Evolutionary conservation across 2,113 vertebrate species (phyloP).

Genomic region (Nansenia antarctica): DNA sequence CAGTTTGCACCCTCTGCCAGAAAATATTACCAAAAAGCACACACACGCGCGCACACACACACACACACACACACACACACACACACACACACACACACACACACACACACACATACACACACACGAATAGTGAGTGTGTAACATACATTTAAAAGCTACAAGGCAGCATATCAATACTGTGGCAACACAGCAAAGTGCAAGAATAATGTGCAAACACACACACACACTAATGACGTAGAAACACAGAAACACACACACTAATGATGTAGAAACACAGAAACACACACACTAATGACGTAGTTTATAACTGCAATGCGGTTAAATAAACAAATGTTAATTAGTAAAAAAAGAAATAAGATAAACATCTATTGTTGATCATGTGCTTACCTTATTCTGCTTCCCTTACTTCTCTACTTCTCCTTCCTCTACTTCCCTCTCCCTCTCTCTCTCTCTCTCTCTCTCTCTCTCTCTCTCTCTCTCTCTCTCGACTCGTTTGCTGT

Average conservation of each 20-base stretch:
- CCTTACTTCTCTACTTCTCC: neutral
- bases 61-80: too few species aligned
- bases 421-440: neutral
- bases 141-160: neutral
- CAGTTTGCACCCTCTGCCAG: neutral
- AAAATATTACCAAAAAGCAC: neutral
- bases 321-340: too few species aligned
- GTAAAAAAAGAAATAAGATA: neutral
- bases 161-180: neutral
- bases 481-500: too few species aligned
- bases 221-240: neutral
- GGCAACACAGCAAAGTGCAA: neutral
- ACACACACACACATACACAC: neutral
- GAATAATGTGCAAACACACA: neutral
- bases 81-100: neutral
- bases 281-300: neutral
- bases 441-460: conserved; percentile 19
- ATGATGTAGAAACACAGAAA: neutral
- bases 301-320: too few species aligned
- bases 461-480: conserved; percentile 34
- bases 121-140: neutral
- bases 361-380: neutral
- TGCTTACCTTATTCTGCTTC: conserved; percentile 19
- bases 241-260: neutral
- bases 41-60: too few species aligned